These are phyloP conservation scores for Odobenus rosmarus DNA, from an alignment of 2,113 vertebrate species.

Conservation along the genomic window DNA sequence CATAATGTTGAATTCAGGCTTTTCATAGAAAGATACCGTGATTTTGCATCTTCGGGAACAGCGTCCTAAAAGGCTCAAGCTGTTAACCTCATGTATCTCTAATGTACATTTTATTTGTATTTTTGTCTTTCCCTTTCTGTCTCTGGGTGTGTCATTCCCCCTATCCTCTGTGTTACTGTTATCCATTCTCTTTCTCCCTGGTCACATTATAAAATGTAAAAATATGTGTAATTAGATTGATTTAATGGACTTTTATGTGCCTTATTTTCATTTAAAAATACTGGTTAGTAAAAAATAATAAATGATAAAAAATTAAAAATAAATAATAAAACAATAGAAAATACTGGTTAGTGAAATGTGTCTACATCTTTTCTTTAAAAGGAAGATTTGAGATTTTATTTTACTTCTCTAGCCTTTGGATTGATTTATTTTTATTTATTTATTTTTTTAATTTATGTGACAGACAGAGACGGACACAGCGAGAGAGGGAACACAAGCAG, in stretches of 20 bases:
- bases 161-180: not conserved
- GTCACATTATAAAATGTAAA: not conserved
- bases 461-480: too few species aligned
- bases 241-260: not conserved
- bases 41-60: not conserved
- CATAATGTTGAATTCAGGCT: not conserved
- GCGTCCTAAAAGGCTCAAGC: not conserved
- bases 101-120: not conserved
- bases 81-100: not conserved
- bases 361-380: not conserved
- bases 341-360: not conserved
- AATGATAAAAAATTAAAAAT: too few species aligned
- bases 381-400: conserved; percentile 7
- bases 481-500: too few species aligned
- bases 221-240: not conserved
- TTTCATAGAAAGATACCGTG: not conserved
- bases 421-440: too few species aligned
- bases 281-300: not conserved
- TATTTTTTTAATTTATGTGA: too few species aligned
- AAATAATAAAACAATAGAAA: not conserved
- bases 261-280: conserved; percentile 46
- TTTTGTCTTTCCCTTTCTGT: not conserved
- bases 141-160: not conserved
- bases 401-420: not conserved
- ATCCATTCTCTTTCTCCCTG: not conserved